A percentile compares a stretch with the other conserved stretches of the same genome.
phyloP scores from a whole-genome alignment of 2,113 vertebrate genomes.

The Nematolebias whitei region DNA sequence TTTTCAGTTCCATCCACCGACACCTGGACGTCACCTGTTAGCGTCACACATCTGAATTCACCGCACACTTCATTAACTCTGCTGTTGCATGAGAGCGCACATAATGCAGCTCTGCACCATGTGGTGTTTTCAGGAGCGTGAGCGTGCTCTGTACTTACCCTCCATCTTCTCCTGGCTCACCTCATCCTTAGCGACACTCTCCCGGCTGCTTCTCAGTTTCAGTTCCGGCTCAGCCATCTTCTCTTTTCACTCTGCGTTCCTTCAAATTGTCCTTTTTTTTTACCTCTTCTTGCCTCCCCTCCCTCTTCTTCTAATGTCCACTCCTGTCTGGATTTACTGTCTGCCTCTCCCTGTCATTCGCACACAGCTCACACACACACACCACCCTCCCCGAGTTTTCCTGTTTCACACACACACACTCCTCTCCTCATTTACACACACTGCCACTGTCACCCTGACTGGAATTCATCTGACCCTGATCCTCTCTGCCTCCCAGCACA shows the following conservation, averaged over 20 bases:
- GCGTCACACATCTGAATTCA: neutral
- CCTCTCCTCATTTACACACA: constrained; percentile 31
- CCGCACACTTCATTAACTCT: neutral
- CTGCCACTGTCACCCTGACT: constrained; percentile 45
- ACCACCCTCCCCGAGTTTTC: constrained; percentile 36
- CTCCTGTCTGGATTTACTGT: constrained; percentile 44
- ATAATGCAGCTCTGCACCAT: constrained; percentile 59
- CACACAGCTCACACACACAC: neutral
- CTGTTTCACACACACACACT: constrained; percentile 19
- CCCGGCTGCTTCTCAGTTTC: constrained; percentile 76
- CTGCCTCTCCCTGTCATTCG: constrained; percentile 10
- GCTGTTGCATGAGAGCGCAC: constrained; percentile 60
- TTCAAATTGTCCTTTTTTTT: constrained; percentile 33
- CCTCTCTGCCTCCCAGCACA: constrained; percentile 36
- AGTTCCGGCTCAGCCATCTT: constrained; percentile 77
- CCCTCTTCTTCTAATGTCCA: constrained; percentile 42
- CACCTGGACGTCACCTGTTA: constrained; percentile 19
- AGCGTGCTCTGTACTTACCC: constrained; percentile 67
- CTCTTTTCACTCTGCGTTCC: constrained; percentile 30
- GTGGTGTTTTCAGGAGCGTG: constrained; percentile 37
- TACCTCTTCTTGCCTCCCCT: constrained; percentile 33
- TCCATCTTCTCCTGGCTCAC: constrained; percentile 70
- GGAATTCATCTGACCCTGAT: constrained; percentile 63
- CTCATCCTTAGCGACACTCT: constrained; percentile 70
- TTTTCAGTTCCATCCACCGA: neutral